Conservation (phyloP, 2,888 invertebrate genomes). For the Pristionchus maxplancki region DNA sequence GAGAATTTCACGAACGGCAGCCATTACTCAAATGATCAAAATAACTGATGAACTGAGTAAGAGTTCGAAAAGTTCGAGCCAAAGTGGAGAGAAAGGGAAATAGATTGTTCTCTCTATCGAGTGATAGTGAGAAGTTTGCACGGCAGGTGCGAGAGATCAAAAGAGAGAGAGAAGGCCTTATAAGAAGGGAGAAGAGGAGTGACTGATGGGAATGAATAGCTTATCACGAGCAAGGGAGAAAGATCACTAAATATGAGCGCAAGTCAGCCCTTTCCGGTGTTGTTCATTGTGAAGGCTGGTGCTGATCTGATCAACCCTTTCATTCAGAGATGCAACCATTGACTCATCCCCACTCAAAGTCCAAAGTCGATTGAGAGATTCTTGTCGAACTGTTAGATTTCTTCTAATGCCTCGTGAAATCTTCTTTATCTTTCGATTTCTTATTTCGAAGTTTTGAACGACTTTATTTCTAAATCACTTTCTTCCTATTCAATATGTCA, state of each 20-base stretch:
- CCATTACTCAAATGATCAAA: not conserved
- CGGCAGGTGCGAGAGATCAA: not conserved
- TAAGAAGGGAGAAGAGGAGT: not conserved
- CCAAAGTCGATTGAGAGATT: not conserved
- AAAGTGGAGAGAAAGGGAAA: not conserved
- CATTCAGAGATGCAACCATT: not conserved
- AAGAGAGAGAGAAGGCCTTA: constrained; percentile 17
- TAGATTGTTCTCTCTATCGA: not conserved
- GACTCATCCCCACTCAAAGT: not conserved
- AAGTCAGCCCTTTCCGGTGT: not conserved
- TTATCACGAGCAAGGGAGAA: not conserved
- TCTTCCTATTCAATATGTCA: not conserved
- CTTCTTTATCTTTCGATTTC: not conserved
- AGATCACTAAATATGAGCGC: not conserved
- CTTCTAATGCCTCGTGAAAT: too few species aligned
- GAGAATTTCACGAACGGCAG: not conserved
- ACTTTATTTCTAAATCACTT: not conserved
- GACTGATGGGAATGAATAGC: not conserved
- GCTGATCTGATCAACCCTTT: not conserved
- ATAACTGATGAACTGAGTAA: not conserved
- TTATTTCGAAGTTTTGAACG: not conserved
- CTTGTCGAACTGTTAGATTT: too few species aligned
- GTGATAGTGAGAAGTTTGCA: constrained; percentile 2
- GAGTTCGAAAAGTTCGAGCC: not conserved
- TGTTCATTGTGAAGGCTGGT: not conserved